Percentiles rank a stretch among this genome's conserved stretches.
Evolutionary conservation across 1,140 invertebrate species (phyloP).

Genomic region (Lordiphosa collinella): DNA sequence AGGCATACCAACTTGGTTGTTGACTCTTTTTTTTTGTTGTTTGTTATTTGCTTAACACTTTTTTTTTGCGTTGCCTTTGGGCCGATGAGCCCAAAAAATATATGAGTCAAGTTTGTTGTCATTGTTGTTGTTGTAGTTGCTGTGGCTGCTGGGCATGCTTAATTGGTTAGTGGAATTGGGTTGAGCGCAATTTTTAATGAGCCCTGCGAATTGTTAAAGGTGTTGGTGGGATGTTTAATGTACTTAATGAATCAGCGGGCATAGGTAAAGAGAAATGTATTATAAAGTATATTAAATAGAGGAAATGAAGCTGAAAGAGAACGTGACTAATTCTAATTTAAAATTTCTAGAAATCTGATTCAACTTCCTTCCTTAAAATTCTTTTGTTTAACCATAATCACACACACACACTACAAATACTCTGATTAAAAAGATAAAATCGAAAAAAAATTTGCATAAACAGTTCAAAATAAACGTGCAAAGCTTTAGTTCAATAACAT

Average conservation of each 20-base stretch:
- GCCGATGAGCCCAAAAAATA: slow-evolving; percentile 29
- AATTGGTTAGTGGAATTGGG: slow-evolving; percentile 62
- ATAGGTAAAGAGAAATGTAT: slow-evolving; percentile 5
- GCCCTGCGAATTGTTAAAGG: slow-evolving; percentile 25
- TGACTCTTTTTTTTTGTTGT: slow-evolving; percentile 58
- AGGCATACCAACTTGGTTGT: slow-evolving; percentile 69
- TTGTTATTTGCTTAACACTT: slow-evolving; percentile 33
- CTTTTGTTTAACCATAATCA: too few relatives aligned
- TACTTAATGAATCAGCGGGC: slow-evolving; percentile 17
- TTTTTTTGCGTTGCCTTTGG: slow-evolving; percentile 33
- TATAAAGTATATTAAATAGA: background rate
- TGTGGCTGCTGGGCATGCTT: slow-evolving; percentile 46
- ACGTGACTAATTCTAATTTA: slow-evolving; percentile 23
- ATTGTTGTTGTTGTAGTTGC: slow-evolving; percentile 10
- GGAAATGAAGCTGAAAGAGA: slow-evolving; percentile 6
- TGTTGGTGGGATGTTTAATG: background rate
- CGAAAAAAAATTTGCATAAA: background rate
- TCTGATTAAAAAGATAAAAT: background rate
- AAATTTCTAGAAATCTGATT: background rate
- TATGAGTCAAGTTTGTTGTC: slow-evolving; percentile 59
- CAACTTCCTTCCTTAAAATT: too few relatives aligned
- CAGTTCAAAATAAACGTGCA: background rate
- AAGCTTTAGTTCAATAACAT: background rate
- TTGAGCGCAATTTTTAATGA: slow-evolving; percentile 64
- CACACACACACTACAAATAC: too few relatives aligned